A percentile compares a stretch with the other conserved stretches of the same genome.
phyloP scores from a whole-genome alignment of 2,797 vertebrate species.

The Sardinella longiceps region DNA sequence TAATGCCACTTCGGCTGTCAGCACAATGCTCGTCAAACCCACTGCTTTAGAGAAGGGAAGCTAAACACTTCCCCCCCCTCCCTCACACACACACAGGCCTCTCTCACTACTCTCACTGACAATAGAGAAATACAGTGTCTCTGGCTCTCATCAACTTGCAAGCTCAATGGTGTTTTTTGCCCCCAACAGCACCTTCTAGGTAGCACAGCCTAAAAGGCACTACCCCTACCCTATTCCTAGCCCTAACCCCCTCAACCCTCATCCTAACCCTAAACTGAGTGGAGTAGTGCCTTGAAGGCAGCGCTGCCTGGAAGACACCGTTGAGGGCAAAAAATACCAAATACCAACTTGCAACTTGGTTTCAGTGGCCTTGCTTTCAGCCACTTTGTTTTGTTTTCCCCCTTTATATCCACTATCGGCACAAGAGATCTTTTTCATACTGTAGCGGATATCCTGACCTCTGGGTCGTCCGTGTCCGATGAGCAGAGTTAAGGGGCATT shows the following conservation, averaged over 20 bases:
- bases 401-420: not conserved
- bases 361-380: not conserved
- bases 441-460: slow-evolving; percentile 2
- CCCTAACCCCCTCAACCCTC: too few species aligned
- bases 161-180: too few species aligned
- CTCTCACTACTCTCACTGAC: not conserved
- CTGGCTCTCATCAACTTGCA: not conserved
- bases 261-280: too few species aligned
- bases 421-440: not conserved
- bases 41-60: not conserved
- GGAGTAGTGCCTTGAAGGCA: too few species aligned
- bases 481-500: not conserved
- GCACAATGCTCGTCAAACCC: not conserved
- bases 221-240: too few species aligned
- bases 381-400: not conserved
- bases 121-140: not conserved
- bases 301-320: too few species aligned
- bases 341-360: not conserved
- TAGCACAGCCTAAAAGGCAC: too few species aligned
- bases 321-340: too few species aligned
- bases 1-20: slow-evolving; percentile 54
- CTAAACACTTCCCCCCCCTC: not conserved
- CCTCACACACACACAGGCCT: not conserved
- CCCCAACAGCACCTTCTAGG: too few species aligned
- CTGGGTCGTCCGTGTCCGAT: not conserved